Evolutionary conservation across 2,113 vertebrate species (phyloP).

Genomic region (Myocastor coypus): DNA sequence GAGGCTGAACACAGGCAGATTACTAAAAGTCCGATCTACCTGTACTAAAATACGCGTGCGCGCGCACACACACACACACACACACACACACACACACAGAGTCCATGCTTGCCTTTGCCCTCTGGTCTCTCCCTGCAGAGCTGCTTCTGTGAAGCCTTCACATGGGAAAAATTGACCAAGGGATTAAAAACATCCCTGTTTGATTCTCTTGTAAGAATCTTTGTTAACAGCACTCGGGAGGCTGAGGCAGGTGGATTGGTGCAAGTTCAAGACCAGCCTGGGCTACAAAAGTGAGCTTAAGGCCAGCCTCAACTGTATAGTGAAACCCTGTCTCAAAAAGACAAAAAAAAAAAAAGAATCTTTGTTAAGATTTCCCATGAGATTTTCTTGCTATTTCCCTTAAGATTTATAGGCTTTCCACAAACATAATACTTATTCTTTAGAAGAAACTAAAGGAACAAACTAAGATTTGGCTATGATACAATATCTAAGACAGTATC

Average conservation of each 20-base stretch:
- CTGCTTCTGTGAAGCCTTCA: neutral
- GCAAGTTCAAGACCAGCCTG: too few relatives aligned
- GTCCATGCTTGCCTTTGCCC: neutral
- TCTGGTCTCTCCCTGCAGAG: neutral
- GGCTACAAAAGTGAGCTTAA: too few relatives aligned
- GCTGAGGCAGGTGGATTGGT: too few relatives aligned
- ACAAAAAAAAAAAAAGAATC: too few relatives aligned
- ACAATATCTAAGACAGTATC: neutral
- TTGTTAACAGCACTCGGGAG: too few relatives aligned
- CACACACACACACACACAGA: too few relatives aligned
- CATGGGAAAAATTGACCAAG: neutral
- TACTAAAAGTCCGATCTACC: too few relatives aligned
- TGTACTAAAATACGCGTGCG: too few relatives aligned
- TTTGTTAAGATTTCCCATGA: neutral
- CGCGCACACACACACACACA: too few relatives aligned
- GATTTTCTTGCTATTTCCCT: neutral
- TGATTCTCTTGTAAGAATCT: neutral
- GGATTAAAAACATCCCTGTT: slow-evolving; percentile 4
- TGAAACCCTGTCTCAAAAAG: too few relatives aligned
- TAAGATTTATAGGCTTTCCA: neutral
- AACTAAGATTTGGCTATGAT: neutral
- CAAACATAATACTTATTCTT: neutral
- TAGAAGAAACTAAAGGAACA: neutral
- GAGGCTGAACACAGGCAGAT: too few relatives aligned
- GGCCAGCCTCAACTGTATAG: too few relatives aligned